These are phyloP conservation scores for Malaclemys terrapin DNA, from an alignment of 2,113 vertebrate species.

Conservation along the genomic window DNA sequence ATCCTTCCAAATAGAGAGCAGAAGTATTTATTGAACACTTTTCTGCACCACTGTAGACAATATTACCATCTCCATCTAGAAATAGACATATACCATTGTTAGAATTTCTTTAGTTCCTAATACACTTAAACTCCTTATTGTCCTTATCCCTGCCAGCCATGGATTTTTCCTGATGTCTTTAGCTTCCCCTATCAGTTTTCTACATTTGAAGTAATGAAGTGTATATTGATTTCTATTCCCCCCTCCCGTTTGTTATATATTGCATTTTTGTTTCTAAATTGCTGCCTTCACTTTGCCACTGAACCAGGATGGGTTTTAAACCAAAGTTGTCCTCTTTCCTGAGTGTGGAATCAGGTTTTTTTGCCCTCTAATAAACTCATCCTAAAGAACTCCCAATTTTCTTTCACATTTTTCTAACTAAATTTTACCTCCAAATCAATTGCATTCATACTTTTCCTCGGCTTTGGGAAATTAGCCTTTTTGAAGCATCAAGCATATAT, in stretches of 20 bases:
- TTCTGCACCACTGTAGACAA: no score
- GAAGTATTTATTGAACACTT: no score
- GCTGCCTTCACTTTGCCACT: not conserved
- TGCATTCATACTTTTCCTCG: not conserved
- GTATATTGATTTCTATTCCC: not conserved
- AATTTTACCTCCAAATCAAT: not conserved
- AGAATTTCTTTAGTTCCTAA: not conserved
- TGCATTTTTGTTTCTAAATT: not conserved
- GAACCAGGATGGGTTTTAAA: not conserved
- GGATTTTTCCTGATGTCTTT: not conserved
- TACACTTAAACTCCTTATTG: not conserved
- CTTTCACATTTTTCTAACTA: not conserved
- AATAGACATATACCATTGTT: not conserved
- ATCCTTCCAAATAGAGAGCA: no score
- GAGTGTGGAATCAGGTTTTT: not conserved
- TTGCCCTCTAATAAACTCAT: not conserved
- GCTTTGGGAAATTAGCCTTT: not conserved
- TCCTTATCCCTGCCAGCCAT: not conserved
- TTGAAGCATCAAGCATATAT: not conserved
- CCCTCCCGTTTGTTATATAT: not conserved
- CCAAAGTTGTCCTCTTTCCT: not conserved
- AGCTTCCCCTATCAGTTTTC: not conserved
- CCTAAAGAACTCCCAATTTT: not conserved
- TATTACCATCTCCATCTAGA: no score
- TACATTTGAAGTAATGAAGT: no score